phyloP scores from a whole-genome alignment of 2,113 vertebrate species.

The Callopanchax toddi region DNA sequence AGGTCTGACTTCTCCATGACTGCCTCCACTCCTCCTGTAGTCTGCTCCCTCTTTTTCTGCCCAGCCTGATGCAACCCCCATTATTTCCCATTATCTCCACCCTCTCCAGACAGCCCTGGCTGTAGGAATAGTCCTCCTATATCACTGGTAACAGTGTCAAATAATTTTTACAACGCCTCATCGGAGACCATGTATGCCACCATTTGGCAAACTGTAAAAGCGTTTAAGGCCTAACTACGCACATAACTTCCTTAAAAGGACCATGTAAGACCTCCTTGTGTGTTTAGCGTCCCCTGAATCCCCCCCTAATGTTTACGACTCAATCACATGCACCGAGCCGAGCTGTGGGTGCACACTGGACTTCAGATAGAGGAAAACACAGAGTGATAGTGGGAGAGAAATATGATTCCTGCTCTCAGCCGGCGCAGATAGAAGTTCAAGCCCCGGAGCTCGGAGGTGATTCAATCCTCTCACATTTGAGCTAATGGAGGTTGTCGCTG shows the following conservation, averaged over 20 bases:
- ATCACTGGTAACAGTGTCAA: slow-evolving; percentile 51
- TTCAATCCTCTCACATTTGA: slow-evolving; percentile 71
- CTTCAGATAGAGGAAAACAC: slow-evolving; percentile 44
- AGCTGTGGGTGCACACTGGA: slow-evolving; percentile 44
- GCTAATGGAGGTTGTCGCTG: slow-evolving; percentile 67
- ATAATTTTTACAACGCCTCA: slow-evolving; percentile 50
- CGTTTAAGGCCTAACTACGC: slow-evolving; percentile 59
- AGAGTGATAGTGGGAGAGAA: slow-evolving; percentile 55
- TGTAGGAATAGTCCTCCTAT: slow-evolving; percentile 62
- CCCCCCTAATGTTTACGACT: slow-evolving; percentile 61
- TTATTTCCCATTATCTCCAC: slow-evolving; percentile 62
- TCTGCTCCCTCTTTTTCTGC: slow-evolving; percentile 67
- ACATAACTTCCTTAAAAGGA: slow-evolving; percentile 63
- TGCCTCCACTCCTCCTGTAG: slow-evolving; percentile 72
- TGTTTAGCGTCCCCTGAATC: slow-evolving; percentile 46
- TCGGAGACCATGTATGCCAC: slow-evolving; percentile 31
- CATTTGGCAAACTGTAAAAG: slow-evolving; percentile 56
- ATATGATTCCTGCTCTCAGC: slow-evolving; percentile 66
- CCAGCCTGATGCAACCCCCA: slow-evolving; percentile 67
- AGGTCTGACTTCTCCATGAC: slow-evolving; percentile 77
- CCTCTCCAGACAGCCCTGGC: slow-evolving; percentile 61
- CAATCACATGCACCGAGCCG: slow-evolving; percentile 43
- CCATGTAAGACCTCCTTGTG: slow-evolving; percentile 32
- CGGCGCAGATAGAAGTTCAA: slow-evolving; percentile 59
- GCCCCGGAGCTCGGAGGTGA: slow-evolving; percentile 59